Conservation (phyloP, 2,797 vertebrate genomes). For the Pempheris klunzingeri region DNA sequence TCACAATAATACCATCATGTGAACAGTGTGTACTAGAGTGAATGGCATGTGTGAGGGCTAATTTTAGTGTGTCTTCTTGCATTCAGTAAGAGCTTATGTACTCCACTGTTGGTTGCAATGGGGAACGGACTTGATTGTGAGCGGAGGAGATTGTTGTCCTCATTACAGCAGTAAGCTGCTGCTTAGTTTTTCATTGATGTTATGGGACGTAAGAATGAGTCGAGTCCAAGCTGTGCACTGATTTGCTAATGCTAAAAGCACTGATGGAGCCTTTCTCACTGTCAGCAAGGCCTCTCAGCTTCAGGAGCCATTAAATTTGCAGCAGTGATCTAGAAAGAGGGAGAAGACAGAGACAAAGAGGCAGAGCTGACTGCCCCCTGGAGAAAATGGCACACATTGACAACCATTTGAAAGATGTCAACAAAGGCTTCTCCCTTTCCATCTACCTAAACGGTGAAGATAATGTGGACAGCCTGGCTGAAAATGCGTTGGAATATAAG, state of each 20-base stretch:
- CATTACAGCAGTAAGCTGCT: conserved; percentile 73
- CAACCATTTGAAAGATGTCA: conserved; percentile 73
- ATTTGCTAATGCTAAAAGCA: conserved; percentile 75
- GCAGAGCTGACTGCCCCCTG: conserved; percentile 61
- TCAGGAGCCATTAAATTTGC: conserved; percentile 76
- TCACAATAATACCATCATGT: conserved; percentile 16
- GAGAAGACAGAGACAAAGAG: conserved; percentile 21
- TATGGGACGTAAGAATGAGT: conserved; percentile 71
- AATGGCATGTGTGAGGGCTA: conserved; percentile 68
- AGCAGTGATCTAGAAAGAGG: conserved; percentile 67
- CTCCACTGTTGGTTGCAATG: conserved; percentile 65
- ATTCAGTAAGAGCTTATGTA: conserved; percentile 60
- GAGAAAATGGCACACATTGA: conserved; percentile 71
- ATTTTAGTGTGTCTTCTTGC: conserved; percentile 70
- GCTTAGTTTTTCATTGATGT: conserved; percentile 76
- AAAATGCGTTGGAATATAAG: conserved; percentile 55
- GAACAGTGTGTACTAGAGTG: conserved; percentile 29
- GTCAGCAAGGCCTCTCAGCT: conserved; percentile 67
- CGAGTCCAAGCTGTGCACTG: conserved; percentile 40
- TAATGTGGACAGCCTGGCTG: conserved; percentile 43
- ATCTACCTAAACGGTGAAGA: conserved; percentile 54
- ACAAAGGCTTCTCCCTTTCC: conserved; percentile 66
- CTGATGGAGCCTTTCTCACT: conserved; percentile 65
- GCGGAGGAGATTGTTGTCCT: conserved; percentile 72
- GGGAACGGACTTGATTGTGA: conserved; percentile 63